Percentiles rank a stretch among this genome's conserved stretches.
phyloP scores from a whole-genome alignment of 2,113 vertebrate species.

The Rhabdomys dilectus region DNA sequence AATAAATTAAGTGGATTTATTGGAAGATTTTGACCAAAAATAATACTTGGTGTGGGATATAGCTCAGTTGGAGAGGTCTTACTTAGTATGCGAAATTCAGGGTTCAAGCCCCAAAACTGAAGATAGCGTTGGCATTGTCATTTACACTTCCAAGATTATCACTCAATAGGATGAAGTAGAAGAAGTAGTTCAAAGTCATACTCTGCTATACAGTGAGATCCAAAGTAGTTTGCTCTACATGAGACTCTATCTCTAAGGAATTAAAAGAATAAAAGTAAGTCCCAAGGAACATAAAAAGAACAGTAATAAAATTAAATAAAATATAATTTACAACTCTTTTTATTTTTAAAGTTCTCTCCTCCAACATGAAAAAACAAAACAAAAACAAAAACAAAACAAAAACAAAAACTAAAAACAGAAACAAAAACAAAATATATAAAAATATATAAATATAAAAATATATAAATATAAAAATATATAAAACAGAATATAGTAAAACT shows the following conservation, averaged over 20 bases:
- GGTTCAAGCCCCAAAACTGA: neutral
- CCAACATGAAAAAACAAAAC: too few species aligned
- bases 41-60: too few species aligned
- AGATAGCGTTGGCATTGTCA: neutral
- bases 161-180: neutral
- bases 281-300: neutral
- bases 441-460: too few species aligned
- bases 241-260: neutral
- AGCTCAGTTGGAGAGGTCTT: neutral
- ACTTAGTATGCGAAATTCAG: neutral
- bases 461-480: too few species aligned
- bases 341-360: neutral
- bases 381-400: too few species aligned
- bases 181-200: neutral
- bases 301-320: neutral
- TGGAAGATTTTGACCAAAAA: neutral
- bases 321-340: neutral
- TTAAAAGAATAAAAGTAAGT: neutral
- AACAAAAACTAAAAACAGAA: too few species aligned
- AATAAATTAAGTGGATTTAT: neutral
- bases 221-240: too few species aligned
- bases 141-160: neutral
- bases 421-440: too few species aligned
- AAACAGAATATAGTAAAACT: neutral
- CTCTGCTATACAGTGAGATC: neutral